These are phyloP conservation scores for Saccostrea cuccullata DNA, from an alignment of 1,140 invertebrate genomes.

Conservation along the genomic window DNA sequence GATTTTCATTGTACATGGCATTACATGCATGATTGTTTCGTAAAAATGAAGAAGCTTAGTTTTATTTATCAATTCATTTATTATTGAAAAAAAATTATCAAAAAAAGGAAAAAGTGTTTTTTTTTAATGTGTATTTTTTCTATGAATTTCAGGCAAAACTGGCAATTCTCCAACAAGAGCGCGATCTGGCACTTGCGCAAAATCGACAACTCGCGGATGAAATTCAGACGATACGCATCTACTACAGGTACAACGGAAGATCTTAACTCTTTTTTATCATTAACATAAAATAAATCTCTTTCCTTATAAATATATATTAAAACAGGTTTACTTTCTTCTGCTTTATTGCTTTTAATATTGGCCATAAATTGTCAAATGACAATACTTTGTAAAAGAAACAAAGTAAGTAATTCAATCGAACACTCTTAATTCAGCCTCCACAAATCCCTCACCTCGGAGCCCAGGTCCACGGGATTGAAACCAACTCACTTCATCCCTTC, in stretches of 20 bases:
- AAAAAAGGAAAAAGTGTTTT: neutral
- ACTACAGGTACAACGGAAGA: slow-evolving; percentile 38
- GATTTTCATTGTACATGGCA: neutral
- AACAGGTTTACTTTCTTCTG: no score
- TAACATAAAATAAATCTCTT: neutral
- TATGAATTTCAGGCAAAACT: slow-evolving; percentile 44
- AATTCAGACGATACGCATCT: slow-evolving; percentile 55
- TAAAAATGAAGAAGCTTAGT: neutral
- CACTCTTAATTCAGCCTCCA: slow-evolving; percentile 42
- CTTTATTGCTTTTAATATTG: no score
- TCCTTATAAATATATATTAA: neutral
- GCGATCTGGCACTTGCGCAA: slow-evolving; percentile 53
- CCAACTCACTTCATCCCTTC: slow-evolving; percentile 49
- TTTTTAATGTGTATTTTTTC: neutral
- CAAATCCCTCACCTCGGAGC: slow-evolving; percentile 53
- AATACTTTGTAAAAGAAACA: neutral
- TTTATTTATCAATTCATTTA: neutral
- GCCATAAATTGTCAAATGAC: no score
- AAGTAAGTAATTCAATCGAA: neutral
- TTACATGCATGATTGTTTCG: neutral
- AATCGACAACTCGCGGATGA: slow-evolving; percentile 56
- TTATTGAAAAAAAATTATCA: neutral
- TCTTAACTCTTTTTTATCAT: neutral
- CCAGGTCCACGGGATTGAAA: slow-evolving; percentile 36
- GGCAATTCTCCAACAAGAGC: slow-evolving; percentile 49